These are phyloP conservation scores for Frieseomelitta varia DNA, from an alignment of 1,140 invertebrate species.

Conservation along the genomic window DNA sequence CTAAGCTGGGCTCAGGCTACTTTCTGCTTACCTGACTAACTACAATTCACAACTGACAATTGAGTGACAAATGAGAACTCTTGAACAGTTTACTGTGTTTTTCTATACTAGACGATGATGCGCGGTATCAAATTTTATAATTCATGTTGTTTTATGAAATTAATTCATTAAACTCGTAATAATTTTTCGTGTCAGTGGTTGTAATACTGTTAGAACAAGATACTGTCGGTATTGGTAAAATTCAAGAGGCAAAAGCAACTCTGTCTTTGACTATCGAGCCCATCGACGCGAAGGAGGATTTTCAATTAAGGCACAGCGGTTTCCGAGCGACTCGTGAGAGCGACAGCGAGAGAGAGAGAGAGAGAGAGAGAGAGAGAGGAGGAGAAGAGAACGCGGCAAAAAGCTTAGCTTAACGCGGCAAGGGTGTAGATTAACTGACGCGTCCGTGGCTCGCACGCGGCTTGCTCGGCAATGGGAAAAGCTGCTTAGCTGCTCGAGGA, in stretches of 20 bases:
- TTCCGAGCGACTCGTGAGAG: conserved; percentile 8
- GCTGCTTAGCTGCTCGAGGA: conserved; percentile 41
- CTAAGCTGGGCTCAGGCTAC: too few relatives aligned
- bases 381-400: background rate
- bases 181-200: too few relatives aligned
- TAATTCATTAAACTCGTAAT: too few relatives aligned
- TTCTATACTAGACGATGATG: too few relatives aligned
- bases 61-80: too few relatives aligned
- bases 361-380: background rate
- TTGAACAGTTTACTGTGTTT: too few relatives aligned
- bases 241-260: background rate
- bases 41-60: too few relatives aligned
- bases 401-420: conserved; percentile 56
- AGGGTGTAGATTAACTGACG: conserved; percentile 47
- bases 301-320: conserved; percentile 50
- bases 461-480: conserved; percentile 28
- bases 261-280: conserved; percentile 13
- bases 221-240: background rate
- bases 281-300: conserved; percentile 28
- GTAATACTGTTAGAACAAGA: too few relatives aligned
- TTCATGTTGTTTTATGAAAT: too few relatives aligned
- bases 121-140: too few relatives aligned
- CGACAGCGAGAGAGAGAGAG: background rate
- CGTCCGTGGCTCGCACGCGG: conserved; percentile 40
- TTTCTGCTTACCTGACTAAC: too few relatives aligned